Evolutionary conservation across 2,888 invertebrate genomes (phyloP).

Genomic region (Eilema depressum): DNA sequence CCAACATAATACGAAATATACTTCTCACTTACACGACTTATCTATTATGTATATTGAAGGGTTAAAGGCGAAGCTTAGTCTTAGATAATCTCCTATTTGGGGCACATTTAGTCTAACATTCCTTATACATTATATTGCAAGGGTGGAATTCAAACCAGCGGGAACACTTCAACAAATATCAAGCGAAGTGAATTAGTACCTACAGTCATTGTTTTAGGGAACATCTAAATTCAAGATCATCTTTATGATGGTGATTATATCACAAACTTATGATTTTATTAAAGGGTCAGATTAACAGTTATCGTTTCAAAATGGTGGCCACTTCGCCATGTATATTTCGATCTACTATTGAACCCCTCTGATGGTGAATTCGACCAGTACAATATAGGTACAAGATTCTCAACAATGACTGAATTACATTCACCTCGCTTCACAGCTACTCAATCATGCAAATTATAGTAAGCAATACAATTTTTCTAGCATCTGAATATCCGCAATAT

Average conservation of each 20-base stretch:
- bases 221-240: not conserved
- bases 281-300: not conserved
- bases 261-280: not conserved
- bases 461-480: constrained; percentile 16
- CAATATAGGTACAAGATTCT: too few species aligned
- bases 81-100: constrained; percentile 62
- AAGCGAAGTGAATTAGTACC: not conserved
- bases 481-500: constrained; percentile 28
- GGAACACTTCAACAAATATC: constrained; percentile 3
- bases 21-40: constrained; percentile 65
- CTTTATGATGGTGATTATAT: not conserved
- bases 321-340: not conserved
- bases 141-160: constrained; percentile 15
- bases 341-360: too few species aligned
- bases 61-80: constrained; percentile 75
- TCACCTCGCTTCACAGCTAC: not conserved
- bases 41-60: constrained; percentile 74
- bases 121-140: constrained; percentile 37
- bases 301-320: not conserved
- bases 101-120: constrained; percentile 54
- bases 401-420: not conserved
- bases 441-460: not conserved
- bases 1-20: constrained; percentile 67
- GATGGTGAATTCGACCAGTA: too few species aligned
- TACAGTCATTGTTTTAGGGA: not conserved